Base-by-base conservation (phyloP, 2,888 invertebrate genomes). In the Gnatocerus cornutus region DNA sequence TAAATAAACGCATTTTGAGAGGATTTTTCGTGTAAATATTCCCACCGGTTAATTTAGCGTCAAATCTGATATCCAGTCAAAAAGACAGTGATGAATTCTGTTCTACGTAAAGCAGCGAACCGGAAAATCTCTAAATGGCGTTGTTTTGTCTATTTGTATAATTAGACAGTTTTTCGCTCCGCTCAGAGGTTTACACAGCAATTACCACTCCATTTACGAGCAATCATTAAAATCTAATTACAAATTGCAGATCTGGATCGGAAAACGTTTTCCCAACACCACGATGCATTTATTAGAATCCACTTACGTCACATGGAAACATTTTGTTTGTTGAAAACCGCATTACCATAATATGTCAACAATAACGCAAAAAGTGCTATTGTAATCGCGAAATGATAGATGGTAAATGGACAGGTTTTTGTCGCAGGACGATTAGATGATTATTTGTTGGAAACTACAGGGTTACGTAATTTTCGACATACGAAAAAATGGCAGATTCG, bases 271-370 rank as follows among this genome's bases (percentile, higher is more conserved):
- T 29, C 10, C 27, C 50, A 50, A 27, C 30, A 12, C 37, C 10
- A 1, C 41, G 6, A 6, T 12, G 14, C 13, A 37, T 53, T 33
- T 33, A 30, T 30, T 33, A 33, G 13, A 29, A 13, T 41, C 12
- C 7, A 45, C 45, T 59, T 61, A 46, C 61, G 61, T 61, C 61
- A 61, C 16, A 12, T 16, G 45, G 14, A 30, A 56, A 43, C 45
- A 59, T 46, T 59, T 59, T 59, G 29, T 39, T 50, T 61, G 3
- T 14, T 13, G 13, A 30, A 5, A 13, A 46, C 39, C 14, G 27
- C 43, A 59, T 48, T 61, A 61, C 33, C 61, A 61, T 61, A 61
- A 48, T 61, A 48, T 61, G 61, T 61, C 48, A 61, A 61, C 61
- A 61, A 48, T 48, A 21, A n/a, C 43, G 16, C 58, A 61, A 61